Conservation (phyloP, 2,797 vertebrate genomes). For the Channallabes apus region DNA sequence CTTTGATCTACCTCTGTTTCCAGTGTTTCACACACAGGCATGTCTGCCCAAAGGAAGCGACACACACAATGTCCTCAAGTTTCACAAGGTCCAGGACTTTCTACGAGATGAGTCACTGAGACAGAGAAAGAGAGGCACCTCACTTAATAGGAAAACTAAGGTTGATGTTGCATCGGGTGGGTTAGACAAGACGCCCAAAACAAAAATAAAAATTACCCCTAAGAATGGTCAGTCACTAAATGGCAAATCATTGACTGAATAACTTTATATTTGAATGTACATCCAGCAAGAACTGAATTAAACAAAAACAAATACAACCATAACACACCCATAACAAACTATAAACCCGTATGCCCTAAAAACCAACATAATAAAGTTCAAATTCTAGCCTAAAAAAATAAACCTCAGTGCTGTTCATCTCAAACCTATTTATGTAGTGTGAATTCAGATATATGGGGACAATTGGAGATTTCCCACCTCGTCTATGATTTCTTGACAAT, state of each 20-base stretch:
- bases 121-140: not conserved
- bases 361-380: not conserved
- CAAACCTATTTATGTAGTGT: too few species aligned
- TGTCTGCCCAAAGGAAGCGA: conserved; percentile 20
- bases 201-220: not conserved
- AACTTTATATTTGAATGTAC: not conserved
- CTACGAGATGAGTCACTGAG: not conserved
- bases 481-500: not conserved
- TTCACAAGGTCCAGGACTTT: conserved; percentile 11
- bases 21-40: conserved; percentile 43
- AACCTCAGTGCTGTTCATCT: not conserved
- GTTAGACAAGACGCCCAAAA: not conserved
- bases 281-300: not conserved
- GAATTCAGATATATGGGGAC: not conserved
- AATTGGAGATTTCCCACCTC: not conserved
- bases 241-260: too few species aligned
- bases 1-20: conserved; percentile 86
- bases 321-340: not conserved
- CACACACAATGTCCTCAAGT: conserved; percentile 14
- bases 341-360: not conserved
- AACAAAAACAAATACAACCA: not conserved
- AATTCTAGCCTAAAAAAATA: not conserved
- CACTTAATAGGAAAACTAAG: not conserved
- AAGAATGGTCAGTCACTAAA: too few species aligned
- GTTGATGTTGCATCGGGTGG: not conserved